Conservation (phyloP, 2,113 vertebrate genomes). For the Gymnarchus niloticus region DNA sequence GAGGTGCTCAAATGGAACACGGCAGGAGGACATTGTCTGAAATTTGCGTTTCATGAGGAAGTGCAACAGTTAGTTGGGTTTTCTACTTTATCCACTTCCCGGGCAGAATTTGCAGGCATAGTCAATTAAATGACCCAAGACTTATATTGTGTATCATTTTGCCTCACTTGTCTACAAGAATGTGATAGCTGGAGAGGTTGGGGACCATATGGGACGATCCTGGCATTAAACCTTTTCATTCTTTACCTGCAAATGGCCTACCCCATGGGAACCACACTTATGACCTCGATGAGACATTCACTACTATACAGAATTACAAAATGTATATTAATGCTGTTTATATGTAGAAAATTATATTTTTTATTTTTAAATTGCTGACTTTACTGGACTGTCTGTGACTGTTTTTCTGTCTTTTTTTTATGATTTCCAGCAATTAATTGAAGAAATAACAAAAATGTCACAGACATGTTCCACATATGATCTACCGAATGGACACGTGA, state of each 20-base stretch:
- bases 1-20: slow-evolving; percentile 25
- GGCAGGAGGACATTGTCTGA: slow-evolving; percentile 35
- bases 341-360: not conserved
- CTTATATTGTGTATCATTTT: not conserved
- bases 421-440: not conserved
- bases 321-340: not conserved
- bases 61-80: not conserved
- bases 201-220: not conserved
- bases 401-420: not conserved
- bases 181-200: not conserved
- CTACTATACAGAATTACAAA: not conserved
- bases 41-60: slow-evolving; percentile 34
- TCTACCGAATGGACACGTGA: not conserved
- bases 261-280: not conserved
- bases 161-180: not conserved
- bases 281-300: not conserved
- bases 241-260: not conserved
- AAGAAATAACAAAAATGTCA: not conserved
- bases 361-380: too few relatives aligned
- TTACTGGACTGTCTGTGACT: not conserved
- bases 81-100: not conserved
- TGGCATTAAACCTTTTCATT: not conserved
- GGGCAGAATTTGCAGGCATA: not conserved
- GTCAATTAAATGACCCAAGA: not conserved
- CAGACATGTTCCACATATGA: not conserved